Percentiles rank a stretch among this genome's conserved stretches.
Conservation (phyloP, 2,888 invertebrate genomes). For the Yponomeuta evonymella region DNA sequence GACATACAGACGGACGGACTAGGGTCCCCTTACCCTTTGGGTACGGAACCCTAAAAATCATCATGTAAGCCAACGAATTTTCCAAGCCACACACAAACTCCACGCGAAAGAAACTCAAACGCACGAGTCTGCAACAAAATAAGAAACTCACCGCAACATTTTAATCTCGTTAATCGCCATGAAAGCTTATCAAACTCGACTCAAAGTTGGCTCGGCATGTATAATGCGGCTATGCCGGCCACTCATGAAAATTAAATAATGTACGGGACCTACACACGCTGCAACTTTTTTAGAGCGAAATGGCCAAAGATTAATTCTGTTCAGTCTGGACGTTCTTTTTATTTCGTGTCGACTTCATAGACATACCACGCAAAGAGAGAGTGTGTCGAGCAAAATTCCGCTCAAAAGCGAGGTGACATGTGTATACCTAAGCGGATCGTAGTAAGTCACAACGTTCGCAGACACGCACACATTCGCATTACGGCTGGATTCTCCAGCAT, state of each 20-base stretch:
- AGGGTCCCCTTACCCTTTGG: too few species aligned
- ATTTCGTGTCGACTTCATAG: neutral
- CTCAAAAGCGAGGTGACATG: too few species aligned
- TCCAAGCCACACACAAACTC: too few species aligned
- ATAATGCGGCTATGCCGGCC: slow-evolving; percentile 31
- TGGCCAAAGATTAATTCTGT: slow-evolving; percentile 1
- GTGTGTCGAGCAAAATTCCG: too few species aligned
- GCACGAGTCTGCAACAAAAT: neutral
- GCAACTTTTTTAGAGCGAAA: slow-evolving; percentile 5
- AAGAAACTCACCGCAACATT: neutral
- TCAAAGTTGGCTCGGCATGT: slow-evolving; percentile 42
- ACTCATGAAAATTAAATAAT: slow-evolving; percentile 67
- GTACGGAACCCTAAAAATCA: too few species aligned
- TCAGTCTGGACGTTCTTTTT: neutral
- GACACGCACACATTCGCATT: too few species aligned
- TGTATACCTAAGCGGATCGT: too few species aligned
- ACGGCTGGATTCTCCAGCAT: too few species aligned
- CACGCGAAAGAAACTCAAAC: neutral
- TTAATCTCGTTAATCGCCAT: slow-evolving; percentile 39
- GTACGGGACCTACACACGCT: neutral
- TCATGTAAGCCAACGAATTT: too few species aligned
- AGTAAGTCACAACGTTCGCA: too few species aligned
- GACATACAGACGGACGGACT: too few species aligned
- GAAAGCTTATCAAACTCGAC: slow-evolving; percentile 60
- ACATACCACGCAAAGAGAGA: neutral